Evolutionary conservation across 2,888 invertebrate genomes (phyloP), one percentile per base, ranked within the genome.

Genomic region (Troglohyphantes excavatus): DNA sequence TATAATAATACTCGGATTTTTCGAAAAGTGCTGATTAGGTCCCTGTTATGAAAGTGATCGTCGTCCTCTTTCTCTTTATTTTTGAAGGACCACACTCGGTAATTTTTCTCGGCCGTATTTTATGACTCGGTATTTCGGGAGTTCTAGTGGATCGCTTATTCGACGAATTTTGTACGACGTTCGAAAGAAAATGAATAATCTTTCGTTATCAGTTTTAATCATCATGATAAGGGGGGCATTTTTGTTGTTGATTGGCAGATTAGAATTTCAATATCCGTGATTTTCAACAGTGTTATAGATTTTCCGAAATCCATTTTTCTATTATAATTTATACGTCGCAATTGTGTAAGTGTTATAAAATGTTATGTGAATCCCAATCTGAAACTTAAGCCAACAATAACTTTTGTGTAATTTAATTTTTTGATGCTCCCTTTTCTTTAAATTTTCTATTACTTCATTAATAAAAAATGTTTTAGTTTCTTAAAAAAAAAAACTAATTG

Each of bases 11-110:
- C 85, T 78, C 19, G 65, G 39, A 63, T 63, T 73, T 85, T 73
- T 46, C 72, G 26, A 46, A 76, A 85, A 76, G 39, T 85, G 85
- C 76, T 85, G 85, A 85, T 85, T 68, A 70, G 76, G 85, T 67
- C 23, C 43, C 39, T 59, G 23, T 78, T 68, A 85, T 85, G 85
- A 78, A 83, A 85, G 76, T 21, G 68, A 78, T 53, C 53, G 53
- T 17, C 53, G 39, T 39, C 67, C 53, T 76, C 19, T 53, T 67
- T 76, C 19, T 53, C 65, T 76, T 75, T 73, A 65, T 43, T 43
- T 68, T 73, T 83, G 21, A 59, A 65, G 65, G 70, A 70, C 59
- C 11, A 63, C 53, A 46, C n/a, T 13, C 73, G 13, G 7, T 27
- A 33, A 61, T 61, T 72, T 39, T 68, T 68, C 46, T 46, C 17